Evolutionary conservation across 2,888 invertebrate species (phyloP).

Genomic region (Lymantria dispar): DNA sequence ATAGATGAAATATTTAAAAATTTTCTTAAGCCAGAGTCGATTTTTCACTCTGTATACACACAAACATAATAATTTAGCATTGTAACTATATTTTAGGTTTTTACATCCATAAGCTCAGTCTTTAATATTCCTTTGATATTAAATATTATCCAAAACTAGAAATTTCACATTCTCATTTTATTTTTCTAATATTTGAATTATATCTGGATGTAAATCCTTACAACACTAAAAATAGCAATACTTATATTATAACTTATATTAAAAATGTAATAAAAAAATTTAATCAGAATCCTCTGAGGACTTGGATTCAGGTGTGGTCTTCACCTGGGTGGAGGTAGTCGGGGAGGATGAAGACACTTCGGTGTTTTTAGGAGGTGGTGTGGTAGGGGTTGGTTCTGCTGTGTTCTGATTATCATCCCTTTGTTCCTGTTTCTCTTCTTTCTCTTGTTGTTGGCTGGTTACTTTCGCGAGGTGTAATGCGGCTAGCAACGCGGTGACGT

Average conservation of each 20-base stretch:
- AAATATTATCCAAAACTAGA: too few relatives aligned
- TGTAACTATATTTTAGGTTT: neutral
- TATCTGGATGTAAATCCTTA: neutral
- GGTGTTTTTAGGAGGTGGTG: constrained; percentile 26
- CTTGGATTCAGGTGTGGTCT: constrained; percentile 66
- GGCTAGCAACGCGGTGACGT: constrained; percentile 66
- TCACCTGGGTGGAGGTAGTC: constrained; percentile 56
- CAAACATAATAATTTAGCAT: neutral
- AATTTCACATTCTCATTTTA: too few relatives aligned
- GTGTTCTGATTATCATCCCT: constrained; percentile 10
- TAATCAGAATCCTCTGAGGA: constrained; percentile 47
- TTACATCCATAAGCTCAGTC: neutral
- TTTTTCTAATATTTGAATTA: too few relatives aligned
- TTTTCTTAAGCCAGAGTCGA: too few relatives aligned
- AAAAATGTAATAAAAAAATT: constrained; percentile 22
- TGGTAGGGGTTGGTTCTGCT: constrained; percentile 39
- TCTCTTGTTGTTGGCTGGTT: constrained; percentile 59
- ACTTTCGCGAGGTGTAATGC: constrained; percentile 71
- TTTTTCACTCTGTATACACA: too few relatives aligned
- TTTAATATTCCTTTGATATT: neutral
- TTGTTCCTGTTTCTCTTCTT: constrained; percentile 22
- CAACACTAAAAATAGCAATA: constrained; percentile 6
- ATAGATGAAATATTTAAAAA: too few relatives aligned
- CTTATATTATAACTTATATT: constrained; percentile 22
- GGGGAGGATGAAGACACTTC: constrained; percentile 33